Conservation (phyloP, 2,113 vertebrate genomes). For the Pangasianodon hypophthalmus region DNA sequence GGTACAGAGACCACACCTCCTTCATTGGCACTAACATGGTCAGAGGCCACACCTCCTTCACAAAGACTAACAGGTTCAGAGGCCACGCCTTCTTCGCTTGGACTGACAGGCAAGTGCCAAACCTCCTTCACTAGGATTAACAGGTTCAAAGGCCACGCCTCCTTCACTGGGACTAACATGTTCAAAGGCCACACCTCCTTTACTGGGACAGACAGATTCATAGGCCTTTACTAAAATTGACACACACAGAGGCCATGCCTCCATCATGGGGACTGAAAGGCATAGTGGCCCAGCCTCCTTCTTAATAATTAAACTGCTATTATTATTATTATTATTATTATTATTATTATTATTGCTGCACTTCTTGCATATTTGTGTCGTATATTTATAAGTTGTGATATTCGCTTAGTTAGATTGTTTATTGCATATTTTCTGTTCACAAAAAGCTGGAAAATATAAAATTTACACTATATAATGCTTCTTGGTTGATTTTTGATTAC, state of each 20-base stretch:
- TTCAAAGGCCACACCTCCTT: no score
- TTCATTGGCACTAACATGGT: no score
- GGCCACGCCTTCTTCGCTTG: neutral
- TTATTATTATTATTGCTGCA: neutral
- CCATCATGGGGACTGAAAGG: no score
- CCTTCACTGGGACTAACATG: no score
- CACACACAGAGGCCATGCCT: no score
- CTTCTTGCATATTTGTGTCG: neutral
- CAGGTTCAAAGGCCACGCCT: no score
- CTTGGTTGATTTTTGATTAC: neutral
- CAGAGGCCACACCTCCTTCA: neutral
- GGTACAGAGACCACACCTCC: neutral
- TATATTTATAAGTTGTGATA: neutral
- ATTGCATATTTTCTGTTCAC: neutral
- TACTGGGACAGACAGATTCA: no score
- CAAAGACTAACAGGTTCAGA: neutral
- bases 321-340: conserved; percentile 16
- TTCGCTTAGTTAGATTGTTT: neutral
- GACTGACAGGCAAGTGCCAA: neutral
- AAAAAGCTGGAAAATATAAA: neutral
- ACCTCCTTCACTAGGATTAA: neutral
- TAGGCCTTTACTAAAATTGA: no score
- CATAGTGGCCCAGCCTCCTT: neutral
- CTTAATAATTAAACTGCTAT: neutral
- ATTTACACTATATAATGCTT: neutral